phyloP scores from a whole-genome alignment of 2,888 invertebrate species.

The Pollenia griseotomentosa region DNA sequence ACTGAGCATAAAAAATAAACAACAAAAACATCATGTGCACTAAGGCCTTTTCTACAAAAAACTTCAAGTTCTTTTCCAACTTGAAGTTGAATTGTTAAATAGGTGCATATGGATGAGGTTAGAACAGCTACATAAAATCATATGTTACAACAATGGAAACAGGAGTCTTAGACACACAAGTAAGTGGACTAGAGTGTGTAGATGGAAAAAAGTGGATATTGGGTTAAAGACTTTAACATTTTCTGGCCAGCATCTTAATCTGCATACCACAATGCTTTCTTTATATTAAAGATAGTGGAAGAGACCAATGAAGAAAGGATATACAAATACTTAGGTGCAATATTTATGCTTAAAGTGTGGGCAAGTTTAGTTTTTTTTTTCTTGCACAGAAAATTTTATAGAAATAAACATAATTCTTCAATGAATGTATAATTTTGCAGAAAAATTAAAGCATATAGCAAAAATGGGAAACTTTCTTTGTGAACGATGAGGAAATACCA shows the following conservation, averaged over 20 bases:
- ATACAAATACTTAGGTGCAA: slow-evolving; percentile 58
- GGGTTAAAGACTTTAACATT: slow-evolving; percentile 17
- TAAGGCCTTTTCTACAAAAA: slow-evolving; percentile 39
- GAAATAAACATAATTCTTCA: slow-evolving; percentile 62
- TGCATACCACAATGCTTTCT: slow-evolving; percentile 67
- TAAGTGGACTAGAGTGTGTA: slow-evolving; percentile 41
- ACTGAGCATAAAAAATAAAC: slow-evolving; percentile 27
- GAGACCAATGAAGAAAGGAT: slow-evolving; percentile 17
- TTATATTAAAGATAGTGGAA: slow-evolving; percentile 39
- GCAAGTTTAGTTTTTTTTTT: slow-evolving; percentile 43
- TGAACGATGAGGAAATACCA: background rate
- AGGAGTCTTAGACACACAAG: background rate
- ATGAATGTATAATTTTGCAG: slow-evolving; percentile 39
- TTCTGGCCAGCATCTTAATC: slow-evolving; percentile 67
- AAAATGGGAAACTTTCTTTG: background rate
- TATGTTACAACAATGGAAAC: slow-evolving; percentile 43
- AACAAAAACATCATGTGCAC: slow-evolving; percentile 28
- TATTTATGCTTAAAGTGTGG: slow-evolving; percentile 69
- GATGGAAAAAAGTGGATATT: slow-evolving; percentile 35
- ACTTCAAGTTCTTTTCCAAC: slow-evolving; percentile 48
- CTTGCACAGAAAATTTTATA: slow-evolving; percentile 21
- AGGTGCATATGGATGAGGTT: slow-evolving; percentile 65
- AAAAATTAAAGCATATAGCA: slow-evolving; percentile 5
- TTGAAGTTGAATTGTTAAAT: slow-evolving; percentile 58
- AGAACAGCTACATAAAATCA: slow-evolving; percentile 44